Conservation (phyloP, 2,113 vertebrate species). For the Protobothrops mucrosquamatus region DNA sequence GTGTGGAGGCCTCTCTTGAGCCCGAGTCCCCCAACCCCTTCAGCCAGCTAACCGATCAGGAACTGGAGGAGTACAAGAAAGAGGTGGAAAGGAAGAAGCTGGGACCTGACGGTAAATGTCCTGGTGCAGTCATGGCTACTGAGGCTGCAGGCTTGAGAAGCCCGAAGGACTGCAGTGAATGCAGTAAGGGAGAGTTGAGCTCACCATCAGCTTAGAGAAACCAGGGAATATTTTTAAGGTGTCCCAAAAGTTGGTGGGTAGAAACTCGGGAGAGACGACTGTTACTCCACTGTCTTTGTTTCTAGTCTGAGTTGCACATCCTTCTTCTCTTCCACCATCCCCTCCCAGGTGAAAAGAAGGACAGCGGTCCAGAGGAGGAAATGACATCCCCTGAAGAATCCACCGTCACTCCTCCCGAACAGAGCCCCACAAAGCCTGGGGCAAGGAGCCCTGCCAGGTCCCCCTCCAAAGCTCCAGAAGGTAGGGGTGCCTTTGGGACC, state of each 20-base stretch:
- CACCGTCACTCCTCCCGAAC: conserved; percentile 25
- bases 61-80: conserved; percentile 93
- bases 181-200: background rate
- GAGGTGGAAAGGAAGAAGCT: conserved; percentile 94
- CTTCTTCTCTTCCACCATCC: conserved; percentile 7
- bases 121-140: accelerated
- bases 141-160: background rate
- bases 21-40: conserved; percentile 92
- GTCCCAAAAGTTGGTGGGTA: background rate
- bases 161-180: no score
- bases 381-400: conserved; percentile 53
- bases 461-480: conserved; percentile 62
- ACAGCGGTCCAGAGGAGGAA: conserved; percentile 38
- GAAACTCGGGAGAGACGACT: background rate
- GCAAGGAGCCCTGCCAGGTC: conserved; percentile 23
- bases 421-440: conserved; percentile 36
- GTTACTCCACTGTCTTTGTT: background rate
- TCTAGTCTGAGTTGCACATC: background rate
- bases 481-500: conserved; percentile 49
- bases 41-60: conserved; percentile 93
- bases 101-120: conserved; percentile 75
- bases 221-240: background rate
- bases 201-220: background rate
- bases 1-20: conserved; percentile 63
- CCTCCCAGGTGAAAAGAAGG: conserved; percentile 66